phyloP scores from a whole-genome alignment of 2,888 invertebrate genomes.

The Scaeva pyrastri region DNA sequence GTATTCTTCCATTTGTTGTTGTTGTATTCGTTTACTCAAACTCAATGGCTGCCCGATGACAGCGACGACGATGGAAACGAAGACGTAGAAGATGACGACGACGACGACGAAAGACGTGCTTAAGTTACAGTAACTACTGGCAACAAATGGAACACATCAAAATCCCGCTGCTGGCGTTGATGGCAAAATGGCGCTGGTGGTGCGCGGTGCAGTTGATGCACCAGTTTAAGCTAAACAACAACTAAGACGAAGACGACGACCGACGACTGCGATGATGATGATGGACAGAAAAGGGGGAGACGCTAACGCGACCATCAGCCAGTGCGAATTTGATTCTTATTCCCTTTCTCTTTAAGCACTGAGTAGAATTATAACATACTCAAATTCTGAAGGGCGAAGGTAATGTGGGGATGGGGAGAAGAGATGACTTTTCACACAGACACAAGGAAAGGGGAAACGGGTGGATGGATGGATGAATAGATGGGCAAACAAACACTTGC shows the following conservation, averaged over 20 bases:
- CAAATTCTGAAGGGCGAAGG: slow-evolving; percentile 1
- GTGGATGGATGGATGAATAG: not conserved
- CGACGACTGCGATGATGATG: not conserved
- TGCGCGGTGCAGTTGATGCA: slow-evolving; percentile 5
- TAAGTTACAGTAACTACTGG: slow-evolving; percentile 33
- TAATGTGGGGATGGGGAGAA: no score
- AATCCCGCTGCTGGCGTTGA: slow-evolving; percentile 11
- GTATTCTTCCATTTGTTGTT: slow-evolving; percentile 22
- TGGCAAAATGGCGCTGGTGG: not conserved
- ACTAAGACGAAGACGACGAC: not conserved
- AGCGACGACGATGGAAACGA: no score
- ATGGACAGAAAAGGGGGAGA: slow-evolving; percentile 19
- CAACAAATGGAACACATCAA: slow-evolving; percentile 67
- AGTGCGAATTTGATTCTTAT: slow-evolving; percentile 52
- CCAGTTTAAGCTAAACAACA: slow-evolving; percentile 17
- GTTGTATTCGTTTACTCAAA: slow-evolving; percentile 12
- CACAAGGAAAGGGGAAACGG: not conserved
- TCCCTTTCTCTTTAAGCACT: slow-evolving; percentile 2
- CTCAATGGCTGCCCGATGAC: not conserved
- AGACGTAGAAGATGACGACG: not conserved
- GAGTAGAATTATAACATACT: slow-evolving; percentile 24
- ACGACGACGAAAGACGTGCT: slow-evolving; percentile 18
- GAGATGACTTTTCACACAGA: no score
- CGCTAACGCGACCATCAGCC: slow-evolving; percentile 20
- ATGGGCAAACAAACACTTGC: slow-evolving; percentile 57